Conservation (phyloP, 2,888 invertebrate species). For the Leptodirus hochenwartii region DNA sequence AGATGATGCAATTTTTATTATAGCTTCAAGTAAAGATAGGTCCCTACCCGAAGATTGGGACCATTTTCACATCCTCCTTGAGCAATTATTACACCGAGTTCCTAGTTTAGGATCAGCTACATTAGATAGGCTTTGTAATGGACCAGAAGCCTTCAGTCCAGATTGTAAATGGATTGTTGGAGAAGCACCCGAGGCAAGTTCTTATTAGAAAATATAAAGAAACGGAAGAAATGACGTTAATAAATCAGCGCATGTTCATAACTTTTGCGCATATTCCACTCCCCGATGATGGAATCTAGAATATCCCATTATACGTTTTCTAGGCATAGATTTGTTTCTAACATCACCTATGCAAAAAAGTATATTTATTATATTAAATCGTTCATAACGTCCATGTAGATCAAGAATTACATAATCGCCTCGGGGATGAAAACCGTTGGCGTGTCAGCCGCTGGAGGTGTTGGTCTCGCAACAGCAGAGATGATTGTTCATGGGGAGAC, state of each 20-base stretch:
- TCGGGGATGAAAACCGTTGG: slow-evolving; percentile 95
- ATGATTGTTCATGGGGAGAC: slow-evolving; percentile 69
- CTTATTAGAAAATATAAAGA: no score
- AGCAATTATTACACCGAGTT: slow-evolving; percentile 66
- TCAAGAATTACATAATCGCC: slow-evolving; percentile 77
- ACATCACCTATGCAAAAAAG: no score
- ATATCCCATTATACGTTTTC: no score
- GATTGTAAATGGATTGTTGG: slow-evolving; percentile 95
- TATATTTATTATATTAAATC: no score
- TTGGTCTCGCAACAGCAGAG: slow-evolving; percentile 80
- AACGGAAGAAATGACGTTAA: no score
- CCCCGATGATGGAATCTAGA: no score
- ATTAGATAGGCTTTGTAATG: slow-evolving; percentile 68
- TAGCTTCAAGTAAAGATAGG: slow-evolving; percentile 41
- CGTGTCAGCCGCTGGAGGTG: slow-evolving; percentile 87
- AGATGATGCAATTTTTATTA: slow-evolving; percentile 12
- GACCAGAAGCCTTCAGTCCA: slow-evolving; percentile 89
- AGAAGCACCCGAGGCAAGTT: slow-evolving; percentile 70
- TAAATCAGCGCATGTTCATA: no score
- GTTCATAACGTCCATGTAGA: slow-evolving; percentile 32
- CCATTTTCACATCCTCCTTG: slow-evolving; percentile 78
- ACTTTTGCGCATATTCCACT: no score
- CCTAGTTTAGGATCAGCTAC: slow-evolving; percentile 58
- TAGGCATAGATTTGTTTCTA: no score
- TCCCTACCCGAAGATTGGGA: slow-evolving; percentile 86